Evolutionary conservation across 2,888 invertebrate genomes (phyloP).

Genomic region (Athripsodes cinereus): DNA sequence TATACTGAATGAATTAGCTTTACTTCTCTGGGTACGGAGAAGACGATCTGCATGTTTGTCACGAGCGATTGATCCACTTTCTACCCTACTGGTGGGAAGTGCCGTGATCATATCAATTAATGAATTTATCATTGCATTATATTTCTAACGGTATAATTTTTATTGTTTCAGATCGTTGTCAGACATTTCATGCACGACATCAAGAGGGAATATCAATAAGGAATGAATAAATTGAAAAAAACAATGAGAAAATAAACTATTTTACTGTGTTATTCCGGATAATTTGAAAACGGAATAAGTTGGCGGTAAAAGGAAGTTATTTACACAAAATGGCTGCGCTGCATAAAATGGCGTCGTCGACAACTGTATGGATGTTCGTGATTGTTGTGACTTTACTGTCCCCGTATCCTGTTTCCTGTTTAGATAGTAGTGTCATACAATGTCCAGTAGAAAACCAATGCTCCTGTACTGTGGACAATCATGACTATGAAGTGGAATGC

Average conservation of each 20-base stretch:
- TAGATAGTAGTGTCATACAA: constrained; percentile 10
- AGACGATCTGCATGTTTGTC: too few relatives aligned
- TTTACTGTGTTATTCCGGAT: background rate
- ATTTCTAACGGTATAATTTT: background rate
- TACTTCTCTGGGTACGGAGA: too few relatives aligned
- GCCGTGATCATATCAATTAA: too few relatives aligned
- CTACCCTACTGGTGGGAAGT: too few relatives aligned
- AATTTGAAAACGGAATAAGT: background rate
- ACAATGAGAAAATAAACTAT: background rate
- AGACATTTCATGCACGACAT: background rate
- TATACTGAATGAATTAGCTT: too few relatives aligned
- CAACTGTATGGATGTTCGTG: constrained; percentile 14
- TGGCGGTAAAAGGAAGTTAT: background rate
- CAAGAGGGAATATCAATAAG: constrained; percentile 3
- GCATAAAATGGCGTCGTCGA: constrained; percentile 14
- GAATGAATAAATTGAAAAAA: background rate
- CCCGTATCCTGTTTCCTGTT: constrained; percentile 15
- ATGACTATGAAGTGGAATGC: constrained; percentile 18
- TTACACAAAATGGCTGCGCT: constrained; percentile 16
- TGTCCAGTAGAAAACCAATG: constrained; percentile 21
- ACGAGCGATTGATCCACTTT: too few relatives aligned
- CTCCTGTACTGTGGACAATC: constrained; percentile 15
- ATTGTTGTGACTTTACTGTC: constrained; percentile 16
- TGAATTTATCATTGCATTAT: too few relatives aligned
- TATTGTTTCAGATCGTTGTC: background rate